phyloP scores from a whole-genome alignment of 2,888 invertebrate genomes.

The Poecilus cupreus region DNA sequence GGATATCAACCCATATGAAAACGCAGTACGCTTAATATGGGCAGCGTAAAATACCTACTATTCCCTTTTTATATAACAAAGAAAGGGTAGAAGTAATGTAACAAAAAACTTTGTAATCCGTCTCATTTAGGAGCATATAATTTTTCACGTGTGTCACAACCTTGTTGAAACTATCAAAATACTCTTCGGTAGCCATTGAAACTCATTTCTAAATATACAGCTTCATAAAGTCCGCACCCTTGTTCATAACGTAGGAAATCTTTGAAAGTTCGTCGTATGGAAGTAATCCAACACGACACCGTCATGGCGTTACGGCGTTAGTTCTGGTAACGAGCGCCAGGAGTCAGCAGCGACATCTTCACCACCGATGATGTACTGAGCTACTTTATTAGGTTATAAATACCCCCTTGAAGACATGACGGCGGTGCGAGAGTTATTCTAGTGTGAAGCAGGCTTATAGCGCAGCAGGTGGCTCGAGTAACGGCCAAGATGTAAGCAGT shows the following conservation, averaged over 20 bases:
- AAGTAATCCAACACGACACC: constrained; percentile 26
- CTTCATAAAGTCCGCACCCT: constrained; percentile 15
- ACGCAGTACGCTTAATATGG: too few relatives aligned
- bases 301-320: not conserved
- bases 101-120: too few relatives aligned
- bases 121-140: too few relatives aligned
- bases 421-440: not conserved
- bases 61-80: too few relatives aligned
- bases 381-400: constrained; percentile 68
- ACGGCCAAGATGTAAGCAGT: not conserved
- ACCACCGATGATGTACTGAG: constrained; percentile 65
- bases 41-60: too few relatives aligned
- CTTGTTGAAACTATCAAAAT: not conserved
- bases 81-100: too few relatives aligned
- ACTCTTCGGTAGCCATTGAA: not conserved
- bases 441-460: constrained; percentile 20
- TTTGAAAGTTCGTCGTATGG: constrained; percentile 18
- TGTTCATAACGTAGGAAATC: constrained; percentile 15
- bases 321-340: constrained; percentile 12
- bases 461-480: constrained; percentile 32
- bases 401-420: constrained; percentile 59
- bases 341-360: constrained; percentile 14
- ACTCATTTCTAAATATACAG: constrained; percentile 13
- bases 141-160: not conserved
- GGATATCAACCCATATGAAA: too few relatives aligned